Percentiles rank a stretch among this genome's conserved stretches.
phyloP scores from a whole-genome alignment of 2,113 vertebrate species.

The Nothobranchius furzeri region DNA sequence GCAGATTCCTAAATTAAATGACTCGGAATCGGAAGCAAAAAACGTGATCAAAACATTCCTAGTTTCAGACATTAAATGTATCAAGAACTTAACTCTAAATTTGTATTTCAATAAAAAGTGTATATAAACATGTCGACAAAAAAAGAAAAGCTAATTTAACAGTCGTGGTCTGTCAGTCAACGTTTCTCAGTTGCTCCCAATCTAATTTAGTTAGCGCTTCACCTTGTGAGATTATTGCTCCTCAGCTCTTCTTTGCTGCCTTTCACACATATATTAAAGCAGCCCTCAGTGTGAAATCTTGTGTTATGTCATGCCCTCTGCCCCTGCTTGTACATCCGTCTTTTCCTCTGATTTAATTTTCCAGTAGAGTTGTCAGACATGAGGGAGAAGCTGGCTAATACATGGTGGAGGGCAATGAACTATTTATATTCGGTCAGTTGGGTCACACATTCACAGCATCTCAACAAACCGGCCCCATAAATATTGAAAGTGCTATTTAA shows the following conservation, averaged over 20 bases:
- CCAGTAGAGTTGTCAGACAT: constrained; percentile 37
- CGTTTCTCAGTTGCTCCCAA: no score
- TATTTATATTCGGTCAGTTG: constrained; percentile 37
- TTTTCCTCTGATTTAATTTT: constrained; percentile 52
- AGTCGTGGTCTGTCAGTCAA: no score
- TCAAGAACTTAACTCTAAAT: no score
- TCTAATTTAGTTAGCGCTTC: no score
- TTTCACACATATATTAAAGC: no score
- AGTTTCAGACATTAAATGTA: no score
- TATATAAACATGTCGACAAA: no score
- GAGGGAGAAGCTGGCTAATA: constrained; percentile 33
- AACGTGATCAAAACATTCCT: no score
- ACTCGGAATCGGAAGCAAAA: no score
- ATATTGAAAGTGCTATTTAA: constrained; percentile 65
- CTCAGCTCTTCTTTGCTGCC: constrained; percentile 25
- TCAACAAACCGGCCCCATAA: constrained; percentile 43
- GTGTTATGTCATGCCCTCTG: constrained; percentile 34
- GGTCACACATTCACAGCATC: constrained; percentile 41
- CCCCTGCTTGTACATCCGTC: constrained; percentile 11
- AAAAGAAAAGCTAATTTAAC: no score
- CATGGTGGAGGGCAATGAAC: constrained; percentile 22
- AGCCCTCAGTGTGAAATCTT: constrained; percentile 18
- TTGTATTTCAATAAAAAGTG: no score
- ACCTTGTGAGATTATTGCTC: constrained; percentile 10
- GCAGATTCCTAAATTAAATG: no score